These are phyloP conservation scores for Lasioglossum leucozonium DNA, from an alignment of 2,888 invertebrate species.

Conservation along the genomic window DNA sequence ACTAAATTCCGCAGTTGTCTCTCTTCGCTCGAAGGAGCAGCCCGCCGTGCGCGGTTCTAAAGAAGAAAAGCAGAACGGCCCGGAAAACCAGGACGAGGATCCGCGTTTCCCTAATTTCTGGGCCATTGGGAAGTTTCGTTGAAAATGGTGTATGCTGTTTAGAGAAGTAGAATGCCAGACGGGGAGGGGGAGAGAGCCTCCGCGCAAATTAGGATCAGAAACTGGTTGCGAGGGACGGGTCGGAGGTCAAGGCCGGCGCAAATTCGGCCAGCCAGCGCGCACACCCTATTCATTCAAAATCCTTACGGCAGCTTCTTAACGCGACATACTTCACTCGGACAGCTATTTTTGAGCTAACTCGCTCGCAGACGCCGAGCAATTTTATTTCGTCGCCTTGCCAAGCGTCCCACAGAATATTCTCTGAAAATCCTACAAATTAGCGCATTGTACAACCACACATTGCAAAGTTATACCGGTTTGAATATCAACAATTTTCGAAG, in stretches of 20 bases:
- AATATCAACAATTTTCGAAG: too few species aligned
- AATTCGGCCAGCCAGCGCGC: constrained; percentile 43
- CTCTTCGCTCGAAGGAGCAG: background rate
- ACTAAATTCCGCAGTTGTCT: background rate
- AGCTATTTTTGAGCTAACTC: background rate
- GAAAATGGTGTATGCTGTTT: constrained; percentile 22
- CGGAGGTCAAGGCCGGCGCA: constrained; percentile 72
- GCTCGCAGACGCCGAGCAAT: background rate
- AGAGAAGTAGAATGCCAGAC: background rate
- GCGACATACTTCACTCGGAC: constrained; percentile 29
- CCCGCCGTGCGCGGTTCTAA: background rate
- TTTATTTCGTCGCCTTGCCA: background rate
- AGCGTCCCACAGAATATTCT: background rate
- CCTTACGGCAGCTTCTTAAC: constrained; percentile 34
- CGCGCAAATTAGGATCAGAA: constrained; percentile 15
- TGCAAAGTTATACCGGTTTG: too few species aligned
- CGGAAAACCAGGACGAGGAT: constrained; percentile 4
- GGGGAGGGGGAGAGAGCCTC: constrained; percentile 1
- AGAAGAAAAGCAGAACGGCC: background rate
- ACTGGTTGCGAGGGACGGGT: constrained; percentile 61
- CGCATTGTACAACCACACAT: too few species aligned
- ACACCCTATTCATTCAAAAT: constrained; percentile 52
- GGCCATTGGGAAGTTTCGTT: constrained; percentile 22
- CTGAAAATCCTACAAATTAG: too few species aligned
- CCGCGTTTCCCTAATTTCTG: constrained; percentile 24